phyloP scores from a whole-genome alignment of 2,888 invertebrate genomes.

The Arrhopalites spinosus region DNA sequence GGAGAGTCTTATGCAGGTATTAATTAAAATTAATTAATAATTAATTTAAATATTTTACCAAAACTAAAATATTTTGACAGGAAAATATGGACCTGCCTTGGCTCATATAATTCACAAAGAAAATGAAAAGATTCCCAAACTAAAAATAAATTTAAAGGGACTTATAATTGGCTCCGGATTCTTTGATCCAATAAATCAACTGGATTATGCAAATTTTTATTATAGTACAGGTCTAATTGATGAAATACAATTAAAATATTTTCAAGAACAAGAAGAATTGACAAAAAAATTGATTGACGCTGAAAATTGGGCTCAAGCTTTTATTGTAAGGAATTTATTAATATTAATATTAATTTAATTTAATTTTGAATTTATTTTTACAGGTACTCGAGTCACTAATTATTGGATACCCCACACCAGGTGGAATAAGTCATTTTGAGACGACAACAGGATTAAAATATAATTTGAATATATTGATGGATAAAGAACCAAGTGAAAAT shows the following conservation, averaged over 20 bases:
- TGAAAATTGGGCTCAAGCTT: constrained; percentile 8
- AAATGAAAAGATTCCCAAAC: constrained; percentile 62
- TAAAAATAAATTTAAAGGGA: constrained; percentile 70
- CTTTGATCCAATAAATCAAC: constrained; percentile 76
- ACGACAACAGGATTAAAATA: constrained; percentile 76
- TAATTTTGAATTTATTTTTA: not conserved
- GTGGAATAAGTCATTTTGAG: constrained; percentile 65
- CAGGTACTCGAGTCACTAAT: constrained; percentile 69
- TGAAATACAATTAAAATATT: constrained; percentile 65
- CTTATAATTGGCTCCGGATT: constrained; percentile 72
- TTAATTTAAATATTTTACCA: too few species aligned
- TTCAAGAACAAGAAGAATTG: constrained; percentile 4
- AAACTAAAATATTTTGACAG: too few species aligned
- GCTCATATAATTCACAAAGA: constrained; percentile 72
- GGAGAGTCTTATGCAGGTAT: constrained; percentile 88
- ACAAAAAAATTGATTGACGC: constrained; percentile 5
- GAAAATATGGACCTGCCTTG: constrained; percentile 58
- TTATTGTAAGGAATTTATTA: constrained; percentile 15
- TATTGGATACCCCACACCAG: constrained; percentile 68
- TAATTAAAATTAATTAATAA: too few species aligned
- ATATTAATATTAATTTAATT: not conserved
- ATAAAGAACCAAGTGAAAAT: constrained; percentile 63
- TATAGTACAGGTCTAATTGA: constrained; percentile 77
- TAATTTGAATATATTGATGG: constrained; percentile 74
- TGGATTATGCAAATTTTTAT: constrained; percentile 76